These are phyloP conservation scores for Eumacrocentrus americanus DNA, from an alignment of 2,888 invertebrate species.

Conservation along the genomic window DNA sequence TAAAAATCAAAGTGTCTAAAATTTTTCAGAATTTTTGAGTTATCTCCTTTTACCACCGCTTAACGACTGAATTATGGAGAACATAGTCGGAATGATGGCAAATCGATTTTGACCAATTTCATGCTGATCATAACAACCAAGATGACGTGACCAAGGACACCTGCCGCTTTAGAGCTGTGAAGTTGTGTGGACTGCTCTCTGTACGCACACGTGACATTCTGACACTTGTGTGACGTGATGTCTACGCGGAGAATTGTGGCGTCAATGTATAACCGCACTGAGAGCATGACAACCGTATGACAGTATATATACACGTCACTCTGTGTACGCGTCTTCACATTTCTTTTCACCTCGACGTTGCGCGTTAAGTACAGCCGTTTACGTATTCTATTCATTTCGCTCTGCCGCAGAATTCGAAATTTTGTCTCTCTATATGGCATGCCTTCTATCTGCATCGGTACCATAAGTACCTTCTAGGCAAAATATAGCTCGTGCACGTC, in stretches of 20 bases:
- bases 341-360: slow-evolving; percentile 13
- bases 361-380: slow-evolving; percentile 26
- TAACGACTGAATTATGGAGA: no score
- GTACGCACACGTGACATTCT: slow-evolving; percentile 32
- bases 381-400: slow-evolving; percentile 34
- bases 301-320: not conserved
- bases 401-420: slow-evolving; percentile 23
- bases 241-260: not conserved
- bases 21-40: no score
- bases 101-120: slow-evolving; percentile 22
- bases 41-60: no score
- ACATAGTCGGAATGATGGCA: not conserved
- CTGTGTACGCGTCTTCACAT: not conserved
- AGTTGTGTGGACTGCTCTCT: not conserved
- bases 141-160: not conserved
- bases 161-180: no score
- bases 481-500: slow-evolving; percentile 4
- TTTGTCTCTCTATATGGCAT: slow-evolving; percentile 11
- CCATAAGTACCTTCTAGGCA: slow-evolving; percentile 1
- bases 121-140: not conserved
- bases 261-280: no score
- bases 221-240: slow-evolving; percentile 28
- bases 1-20: no score
- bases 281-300: slow-evolving; percentile 1
- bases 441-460: slow-evolving; percentile 9